Conservation (phyloP, 2,113 vertebrate species). For the Hiodon alosoides region DNA sequence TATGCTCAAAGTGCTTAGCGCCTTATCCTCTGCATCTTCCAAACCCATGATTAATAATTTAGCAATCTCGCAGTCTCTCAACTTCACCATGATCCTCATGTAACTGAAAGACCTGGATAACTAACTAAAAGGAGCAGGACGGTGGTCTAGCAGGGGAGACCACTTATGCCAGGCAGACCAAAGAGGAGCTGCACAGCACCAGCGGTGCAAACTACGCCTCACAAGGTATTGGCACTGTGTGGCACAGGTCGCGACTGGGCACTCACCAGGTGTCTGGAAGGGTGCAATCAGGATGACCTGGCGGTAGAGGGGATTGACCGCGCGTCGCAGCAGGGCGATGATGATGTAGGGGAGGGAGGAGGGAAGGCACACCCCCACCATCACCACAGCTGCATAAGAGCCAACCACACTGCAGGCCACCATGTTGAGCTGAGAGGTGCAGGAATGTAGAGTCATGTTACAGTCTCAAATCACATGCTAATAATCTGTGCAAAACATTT, state of each 20-base stretch:
- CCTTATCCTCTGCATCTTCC: too few relatives aligned
- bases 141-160: too few relatives aligned
- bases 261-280: conserved; percentile 28
- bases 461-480: too few relatives aligned
- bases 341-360: conserved; percentile 19
- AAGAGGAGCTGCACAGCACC: background rate
- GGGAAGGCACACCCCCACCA: conserved; percentile 16
- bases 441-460: background rate
- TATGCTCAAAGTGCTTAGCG: too few relatives aligned
- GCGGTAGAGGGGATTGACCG: conserved; percentile 23
- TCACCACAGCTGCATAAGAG: conserved; percentile 15
- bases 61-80: too few relatives aligned
- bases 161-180: too few relatives aligned
- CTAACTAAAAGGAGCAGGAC: too few relatives aligned
- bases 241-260: background rate
- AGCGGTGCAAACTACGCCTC: background rate
- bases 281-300: conserved; percentile 16
- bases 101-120: too few relatives aligned
- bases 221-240: background rate
- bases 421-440: conserved; percentile 21
- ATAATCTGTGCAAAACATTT: too few relatives aligned
- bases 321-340: conserved; percentile 20
- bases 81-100: too few relatives aligned
- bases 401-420: conserved; percentile 22
- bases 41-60: too few relatives aligned